These are phyloP conservation scores for Drosophila leonis DNA, from an alignment of 2,888 invertebrate genomes.

Conservation along the genomic window DNA sequence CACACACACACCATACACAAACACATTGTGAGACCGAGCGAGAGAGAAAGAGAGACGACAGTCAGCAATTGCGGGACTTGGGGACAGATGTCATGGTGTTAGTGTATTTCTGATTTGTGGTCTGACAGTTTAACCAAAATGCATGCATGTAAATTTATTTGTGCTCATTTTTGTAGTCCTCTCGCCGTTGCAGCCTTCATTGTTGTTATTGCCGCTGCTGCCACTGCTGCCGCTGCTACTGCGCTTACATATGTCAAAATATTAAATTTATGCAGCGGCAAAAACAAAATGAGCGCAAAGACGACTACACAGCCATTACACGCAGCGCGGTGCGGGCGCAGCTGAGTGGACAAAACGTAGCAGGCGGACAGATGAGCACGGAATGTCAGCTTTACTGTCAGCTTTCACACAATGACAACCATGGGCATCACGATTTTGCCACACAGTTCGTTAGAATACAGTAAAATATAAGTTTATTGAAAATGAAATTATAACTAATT, in stretches of 20 bases:
- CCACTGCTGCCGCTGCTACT: slow-evolving; percentile 42
- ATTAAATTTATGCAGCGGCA: slow-evolving; percentile 80
- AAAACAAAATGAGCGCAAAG: slow-evolving; percentile 71
- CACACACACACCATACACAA: too few relatives aligned
- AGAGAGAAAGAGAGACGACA: neutral
- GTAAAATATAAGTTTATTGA: too few relatives aligned
- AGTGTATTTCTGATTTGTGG: slow-evolving; percentile 83
- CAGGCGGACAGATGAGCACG: slow-evolving; percentile 50
- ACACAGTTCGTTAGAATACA: slow-evolving; percentile 2
- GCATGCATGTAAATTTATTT: slow-evolving; percentile 81
- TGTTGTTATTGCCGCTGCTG: slow-evolving; percentile 34
- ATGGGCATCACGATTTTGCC: slow-evolving; percentile 11
- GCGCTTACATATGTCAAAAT: slow-evolving; percentile 81
- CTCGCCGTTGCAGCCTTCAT: slow-evolving; percentile 22
- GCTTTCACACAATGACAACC: slow-evolving; percentile 10
- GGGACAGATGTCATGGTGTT: slow-evolving; percentile 62
- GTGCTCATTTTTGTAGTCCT: slow-evolving; percentile 74
- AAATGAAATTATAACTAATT: neutral
- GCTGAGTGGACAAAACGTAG: slow-evolving; percentile 35
- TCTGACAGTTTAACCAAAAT: slow-evolving; percentile 81
- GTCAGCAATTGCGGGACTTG: slow-evolving; percentile 31
- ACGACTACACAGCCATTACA: slow-evolving; percentile 50
- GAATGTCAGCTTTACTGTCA: slow-evolving; percentile 48
- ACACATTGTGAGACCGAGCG: neutral
- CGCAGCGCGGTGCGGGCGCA: slow-evolving; percentile 19